Conservation (phyloP, 2,113 vertebrate species). For the Cnemophilus loriae region DNA sequence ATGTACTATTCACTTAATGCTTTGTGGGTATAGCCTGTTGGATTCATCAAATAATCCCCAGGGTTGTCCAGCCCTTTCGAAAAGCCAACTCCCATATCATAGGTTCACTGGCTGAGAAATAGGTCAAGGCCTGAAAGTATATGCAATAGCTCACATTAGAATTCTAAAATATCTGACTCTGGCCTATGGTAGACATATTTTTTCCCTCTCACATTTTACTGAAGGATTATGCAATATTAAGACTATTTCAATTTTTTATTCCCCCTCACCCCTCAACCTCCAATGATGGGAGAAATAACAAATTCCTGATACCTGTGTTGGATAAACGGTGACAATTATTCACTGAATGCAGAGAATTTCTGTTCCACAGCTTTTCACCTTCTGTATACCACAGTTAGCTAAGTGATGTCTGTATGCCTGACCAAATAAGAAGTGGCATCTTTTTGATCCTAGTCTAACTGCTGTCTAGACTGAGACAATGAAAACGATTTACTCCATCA, state of each 20-base stretch:
- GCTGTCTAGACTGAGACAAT: slow-evolving; percentile 58
- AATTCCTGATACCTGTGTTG: neutral
- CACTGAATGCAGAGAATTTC: neutral
- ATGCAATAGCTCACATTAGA: neutral
- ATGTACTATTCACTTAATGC: neutral
- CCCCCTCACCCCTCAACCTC: fast-evolving
- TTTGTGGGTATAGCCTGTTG: neutral
- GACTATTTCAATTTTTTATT: neutral
- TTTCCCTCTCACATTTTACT: neutral
- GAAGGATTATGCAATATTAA: neutral
- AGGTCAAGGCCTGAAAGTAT: neutral
- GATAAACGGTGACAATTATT: neutral
- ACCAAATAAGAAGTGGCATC: neutral
- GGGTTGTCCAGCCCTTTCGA: neutral
- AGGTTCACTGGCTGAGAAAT: neutral
- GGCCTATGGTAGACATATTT: fast-evolving
- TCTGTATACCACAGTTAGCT: neutral
- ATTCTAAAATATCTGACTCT: neutral
- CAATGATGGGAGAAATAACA: neutral
- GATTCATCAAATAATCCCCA: neutral
- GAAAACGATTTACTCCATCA: slow-evolving; percentile 24
- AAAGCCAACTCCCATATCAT: neutral
- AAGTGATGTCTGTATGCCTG: neutral
- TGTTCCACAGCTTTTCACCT: neutral
- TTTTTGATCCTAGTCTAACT: slow-evolving; percentile 44